Evolutionary conservation across 2,888 invertebrate genomes (phyloP).

Genomic region (Cantharis rustica): DNA sequence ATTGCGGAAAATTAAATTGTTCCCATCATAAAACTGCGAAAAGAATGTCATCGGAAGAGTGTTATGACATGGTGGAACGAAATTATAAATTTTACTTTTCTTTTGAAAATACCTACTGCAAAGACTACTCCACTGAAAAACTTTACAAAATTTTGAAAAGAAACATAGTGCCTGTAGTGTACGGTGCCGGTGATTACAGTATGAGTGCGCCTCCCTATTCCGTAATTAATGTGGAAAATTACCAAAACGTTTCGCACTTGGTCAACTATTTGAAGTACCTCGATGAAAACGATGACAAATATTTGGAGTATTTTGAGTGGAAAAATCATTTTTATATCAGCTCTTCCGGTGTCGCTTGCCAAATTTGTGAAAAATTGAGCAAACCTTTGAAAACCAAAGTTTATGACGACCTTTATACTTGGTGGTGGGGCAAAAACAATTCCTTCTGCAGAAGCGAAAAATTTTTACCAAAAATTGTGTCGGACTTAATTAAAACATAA

Average conservation of each 20-base stretch:
- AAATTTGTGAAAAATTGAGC: conserved; percentile 42
- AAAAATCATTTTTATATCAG: conserved; percentile 51
- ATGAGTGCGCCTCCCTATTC: conserved; percentile 59
- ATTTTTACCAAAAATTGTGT: not conserved
- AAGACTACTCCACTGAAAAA: conserved; percentile 68
- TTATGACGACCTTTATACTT: conserved; percentile 35
- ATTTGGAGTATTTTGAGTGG: conserved; percentile 64
- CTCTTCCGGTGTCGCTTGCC: conserved; percentile 33
- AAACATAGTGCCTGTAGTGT: conserved; percentile 68
- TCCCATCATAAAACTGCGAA: conserved; percentile 49
- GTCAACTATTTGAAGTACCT: conserved; percentile 59
- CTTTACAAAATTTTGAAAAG: conserved; percentile 63
- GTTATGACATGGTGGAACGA: conserved; percentile 58
- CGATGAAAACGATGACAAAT: conserved; percentile 58
- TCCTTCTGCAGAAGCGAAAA: not conserved
- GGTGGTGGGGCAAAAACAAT: conserved; percentile 36
- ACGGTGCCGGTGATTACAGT: conserved; percentile 66
- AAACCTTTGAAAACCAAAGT: conserved; percentile 29
- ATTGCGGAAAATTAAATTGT: conserved; percentile 59
- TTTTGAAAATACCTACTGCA: conserved; percentile 73
- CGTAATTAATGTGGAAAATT: conserved; percentile 64
- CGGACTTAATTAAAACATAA: not conserved
- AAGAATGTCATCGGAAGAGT: conserved; percentile 51
- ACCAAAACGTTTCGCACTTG: conserved; percentile 57
- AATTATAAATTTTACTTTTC: conserved; percentile 73